These are phyloP conservation scores for Drosophila anceps DNA, from an alignment of 2,888 invertebrate species.

Conservation along the genomic window DNA sequence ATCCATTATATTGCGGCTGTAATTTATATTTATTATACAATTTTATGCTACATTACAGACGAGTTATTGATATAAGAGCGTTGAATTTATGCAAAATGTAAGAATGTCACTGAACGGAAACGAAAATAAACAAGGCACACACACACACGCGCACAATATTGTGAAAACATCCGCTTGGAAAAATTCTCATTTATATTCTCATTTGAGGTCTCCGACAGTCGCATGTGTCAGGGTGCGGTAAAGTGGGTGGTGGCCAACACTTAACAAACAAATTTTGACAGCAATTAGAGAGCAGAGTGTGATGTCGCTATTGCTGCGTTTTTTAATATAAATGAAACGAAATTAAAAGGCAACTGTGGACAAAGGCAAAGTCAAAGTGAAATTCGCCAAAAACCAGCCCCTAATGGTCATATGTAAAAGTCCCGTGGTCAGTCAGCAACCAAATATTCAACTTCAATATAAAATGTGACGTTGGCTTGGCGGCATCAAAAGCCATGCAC, in stretches of 20 bases:
- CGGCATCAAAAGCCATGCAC: constrained; percentile 59
- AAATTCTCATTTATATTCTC: constrained; percentile 37
- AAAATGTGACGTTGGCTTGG: constrained; percentile 27
- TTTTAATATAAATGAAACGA: constrained; percentile 75
- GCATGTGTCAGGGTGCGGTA: constrained; percentile 30
- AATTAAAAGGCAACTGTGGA: constrained; percentile 78
- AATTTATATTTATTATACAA: constrained; percentile 69
- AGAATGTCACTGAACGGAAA: constrained; percentile 15
- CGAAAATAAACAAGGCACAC: constrained; percentile 38
- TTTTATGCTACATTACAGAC: constrained; percentile 72
- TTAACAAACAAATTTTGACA: constrained; percentile 71
- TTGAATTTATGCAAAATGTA: constrained; percentile 18
- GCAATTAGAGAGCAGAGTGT: constrained; percentile 64
- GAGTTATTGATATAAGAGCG: constrained; percentile 42
- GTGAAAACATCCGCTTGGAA: constrained; percentile 39
- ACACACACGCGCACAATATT: constrained; percentile 15
- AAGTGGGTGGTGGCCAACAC: constrained; percentile 55
- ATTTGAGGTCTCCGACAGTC: constrained; percentile 19
- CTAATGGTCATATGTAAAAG: constrained; percentile 52
- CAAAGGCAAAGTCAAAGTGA: constrained; percentile 50
- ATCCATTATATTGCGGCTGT: constrained; percentile 47
- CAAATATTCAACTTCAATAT: constrained; percentile 49
- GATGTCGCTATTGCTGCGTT: constrained; percentile 23
- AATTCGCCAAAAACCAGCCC: constrained; percentile 43
- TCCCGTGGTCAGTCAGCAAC: constrained; percentile 56